Conservation (phyloP, 2,113 vertebrate genomes). For the Rhynchomys soricoides region DNA sequence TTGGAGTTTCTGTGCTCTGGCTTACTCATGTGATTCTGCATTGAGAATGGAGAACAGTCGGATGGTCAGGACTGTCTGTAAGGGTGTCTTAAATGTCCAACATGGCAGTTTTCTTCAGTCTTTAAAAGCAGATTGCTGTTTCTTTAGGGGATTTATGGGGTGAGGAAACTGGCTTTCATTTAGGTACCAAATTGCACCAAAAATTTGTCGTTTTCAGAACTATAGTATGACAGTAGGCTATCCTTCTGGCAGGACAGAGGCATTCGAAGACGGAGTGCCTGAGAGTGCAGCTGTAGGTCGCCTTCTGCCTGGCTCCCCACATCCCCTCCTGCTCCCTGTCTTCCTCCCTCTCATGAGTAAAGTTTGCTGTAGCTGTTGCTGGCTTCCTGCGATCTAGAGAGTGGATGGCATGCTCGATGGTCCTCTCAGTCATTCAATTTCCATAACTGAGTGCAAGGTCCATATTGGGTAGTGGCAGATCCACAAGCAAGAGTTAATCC, state of each 20-base stretch:
- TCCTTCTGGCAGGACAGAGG: not conserved
- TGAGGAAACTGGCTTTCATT: slow-evolving; percentile 39
- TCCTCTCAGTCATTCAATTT: not conserved
- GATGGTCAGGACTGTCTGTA: not conserved
- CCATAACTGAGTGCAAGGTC: not conserved
- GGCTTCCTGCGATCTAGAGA: not conserved
- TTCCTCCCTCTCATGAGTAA: too few relatives aligned
- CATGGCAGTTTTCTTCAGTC: not conserved
- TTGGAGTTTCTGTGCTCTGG: not conserved
- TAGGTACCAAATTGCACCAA: not conserved
- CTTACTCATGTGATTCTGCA: not conserved
- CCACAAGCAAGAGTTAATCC: not conserved
- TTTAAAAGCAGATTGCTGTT: not conserved
- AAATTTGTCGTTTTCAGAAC: not conserved
- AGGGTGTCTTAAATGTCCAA: not conserved
- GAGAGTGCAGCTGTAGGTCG: rapidly evolving
- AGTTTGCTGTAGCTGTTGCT: not conserved
- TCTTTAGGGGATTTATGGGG: not conserved
- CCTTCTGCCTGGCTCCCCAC: not conserved
- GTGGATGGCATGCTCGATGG: rapidly evolving
- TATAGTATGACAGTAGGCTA: not conserved
- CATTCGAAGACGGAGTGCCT: not conserved
- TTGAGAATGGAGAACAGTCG: not conserved
- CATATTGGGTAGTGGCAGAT: not conserved
- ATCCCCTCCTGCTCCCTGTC: not conserved